phyloP scores from a whole-genome alignment of 2,797 vertebrate genomes.

The Chaetodon trifasciatus region DNA sequence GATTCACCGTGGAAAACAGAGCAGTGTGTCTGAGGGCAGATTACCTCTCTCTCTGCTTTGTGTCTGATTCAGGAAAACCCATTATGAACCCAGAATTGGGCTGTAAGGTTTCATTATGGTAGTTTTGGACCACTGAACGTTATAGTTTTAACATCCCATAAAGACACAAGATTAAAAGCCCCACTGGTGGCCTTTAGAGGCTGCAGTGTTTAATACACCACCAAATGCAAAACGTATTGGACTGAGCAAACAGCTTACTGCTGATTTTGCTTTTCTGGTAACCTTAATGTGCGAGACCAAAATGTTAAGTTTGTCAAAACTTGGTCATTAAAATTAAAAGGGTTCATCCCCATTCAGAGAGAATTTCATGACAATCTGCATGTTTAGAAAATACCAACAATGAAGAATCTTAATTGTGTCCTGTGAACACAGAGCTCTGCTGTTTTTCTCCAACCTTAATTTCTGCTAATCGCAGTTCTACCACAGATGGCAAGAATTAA shows the following conservation, averaged over 20 bases:
- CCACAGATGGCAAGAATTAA: conserved; percentile 18
- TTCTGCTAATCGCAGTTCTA: conserved; percentile 20
- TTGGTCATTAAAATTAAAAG: background rate
- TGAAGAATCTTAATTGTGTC: background rate
- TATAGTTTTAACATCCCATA: conserved; percentile 10
- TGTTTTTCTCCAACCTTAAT: conserved; percentile 7
- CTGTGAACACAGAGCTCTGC: conserved; percentile 10
- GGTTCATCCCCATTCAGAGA: background rate
- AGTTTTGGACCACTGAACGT: background rate
- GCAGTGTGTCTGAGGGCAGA: conserved; percentile 38
- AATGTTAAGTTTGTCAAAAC: background rate
- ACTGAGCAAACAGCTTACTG: background rate
- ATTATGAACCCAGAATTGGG: background rate
- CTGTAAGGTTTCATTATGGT: conserved; percentile 3
- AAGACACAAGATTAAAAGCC: conserved; percentile 6
- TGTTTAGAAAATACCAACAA: background rate
- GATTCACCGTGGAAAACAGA: conserved; percentile 31
- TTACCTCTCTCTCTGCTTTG: conserved; percentile 17
- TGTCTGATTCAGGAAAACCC: conserved; percentile 11
- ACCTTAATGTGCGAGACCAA: background rate
- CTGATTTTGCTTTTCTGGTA: background rate
- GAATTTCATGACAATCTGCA: background rate
- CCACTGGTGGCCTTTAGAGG: background rate
- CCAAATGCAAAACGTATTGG: background rate
- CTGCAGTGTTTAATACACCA: background rate